Percentiles rank a stretch among this genome's conserved stretches.
Conservation (phyloP, 2,888 invertebrate species). For the Trichogramma evanescens region DNA sequence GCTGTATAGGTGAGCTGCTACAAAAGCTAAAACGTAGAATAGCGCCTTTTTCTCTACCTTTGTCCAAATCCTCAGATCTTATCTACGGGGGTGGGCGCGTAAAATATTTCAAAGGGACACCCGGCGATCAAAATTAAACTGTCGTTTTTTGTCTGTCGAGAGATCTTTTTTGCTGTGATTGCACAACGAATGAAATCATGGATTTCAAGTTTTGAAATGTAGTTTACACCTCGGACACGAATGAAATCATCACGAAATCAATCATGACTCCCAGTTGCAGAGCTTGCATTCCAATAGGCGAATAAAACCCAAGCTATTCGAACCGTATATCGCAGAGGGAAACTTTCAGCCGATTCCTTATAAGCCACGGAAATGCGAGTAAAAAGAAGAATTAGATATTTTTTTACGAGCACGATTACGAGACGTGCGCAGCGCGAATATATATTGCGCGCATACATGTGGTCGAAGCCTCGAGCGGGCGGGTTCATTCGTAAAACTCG, state of each 20-base stretch:
- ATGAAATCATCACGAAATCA: too few species aligned
- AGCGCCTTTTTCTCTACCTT: conserved; percentile 7
- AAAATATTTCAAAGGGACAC: conserved; percentile 5
- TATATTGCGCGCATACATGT: too few species aligned
- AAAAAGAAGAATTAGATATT: neutral
- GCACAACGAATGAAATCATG: too few species aligned
- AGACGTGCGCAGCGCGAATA: too few species aligned
- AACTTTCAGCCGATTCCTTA: too few species aligned
- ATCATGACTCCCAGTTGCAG: too few species aligned
- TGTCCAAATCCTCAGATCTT: conserved; percentile 22
- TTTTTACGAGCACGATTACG: neutral
- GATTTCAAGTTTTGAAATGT: too few species aligned
- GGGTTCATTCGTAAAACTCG: conserved; percentile 9
- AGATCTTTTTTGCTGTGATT: neutral
- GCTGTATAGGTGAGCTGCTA: neutral
- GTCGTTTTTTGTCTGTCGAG: neutral
- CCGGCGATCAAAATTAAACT: conserved; percentile 16
- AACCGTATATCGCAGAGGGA: too few species aligned
- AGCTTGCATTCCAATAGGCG: too few species aligned
- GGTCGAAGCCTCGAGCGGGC: neutral
- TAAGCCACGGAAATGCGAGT: too few species aligned
- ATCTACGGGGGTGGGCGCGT: conserved; percentile 1
- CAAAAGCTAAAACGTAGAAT: neutral
- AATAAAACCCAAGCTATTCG: too few species aligned
- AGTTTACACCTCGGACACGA: too few species aligned